Evolutionary conservation across 2,888 invertebrate species (phyloP), one percentile per base, ranked within the genome.

Genomic region (Stenotaenia linearis): DNA sequence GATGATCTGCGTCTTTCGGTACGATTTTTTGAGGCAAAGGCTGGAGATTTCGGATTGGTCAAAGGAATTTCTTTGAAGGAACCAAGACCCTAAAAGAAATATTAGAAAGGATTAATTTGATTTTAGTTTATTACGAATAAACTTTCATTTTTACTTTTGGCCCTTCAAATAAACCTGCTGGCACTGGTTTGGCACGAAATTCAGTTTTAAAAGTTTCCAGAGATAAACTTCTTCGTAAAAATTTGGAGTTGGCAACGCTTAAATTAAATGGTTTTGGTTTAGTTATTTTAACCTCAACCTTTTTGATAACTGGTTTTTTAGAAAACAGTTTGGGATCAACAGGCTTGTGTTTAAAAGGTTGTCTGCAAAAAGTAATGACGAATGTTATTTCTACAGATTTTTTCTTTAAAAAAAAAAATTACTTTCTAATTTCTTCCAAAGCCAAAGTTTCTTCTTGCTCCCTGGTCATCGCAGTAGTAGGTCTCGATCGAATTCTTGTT

Each of bases 261-360:
- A 91, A 85, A n/a, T 90, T 89, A 82, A 91, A 92, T 21, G 91
- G 91, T 83, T 90, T 89, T 0, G 90, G 89, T 18, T 89, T 83
- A 1, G 92, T 92, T 0, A 89, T 88, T 83, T 90, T 91, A 7
- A 82, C 81, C n/a, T 83, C 87, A 4, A 89, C 88, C n/a, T 84
- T 84, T 28, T 89, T 87, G 80, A 87, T 87, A 15, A 88, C 84
- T 0, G 88, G 87, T 1, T 89, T 89, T 81, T n/a, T n/a, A n/a
- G 88, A 87, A 40, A 91, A 85, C 2, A 91, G 89, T 81, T 88
- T 89, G 82, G 88, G 88, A 78, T 90, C 91, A 76, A 92, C 86
- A 1, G 92, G 91, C 79, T 90, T 88, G 0, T 92, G 91, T 85
- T 91, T 92, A 32, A 92, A 90, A 85, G 90, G 90, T 84, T 89